phyloP scores from a whole-genome alignment of 2,888 invertebrate species.

The Odontocolon sp. region DNA sequence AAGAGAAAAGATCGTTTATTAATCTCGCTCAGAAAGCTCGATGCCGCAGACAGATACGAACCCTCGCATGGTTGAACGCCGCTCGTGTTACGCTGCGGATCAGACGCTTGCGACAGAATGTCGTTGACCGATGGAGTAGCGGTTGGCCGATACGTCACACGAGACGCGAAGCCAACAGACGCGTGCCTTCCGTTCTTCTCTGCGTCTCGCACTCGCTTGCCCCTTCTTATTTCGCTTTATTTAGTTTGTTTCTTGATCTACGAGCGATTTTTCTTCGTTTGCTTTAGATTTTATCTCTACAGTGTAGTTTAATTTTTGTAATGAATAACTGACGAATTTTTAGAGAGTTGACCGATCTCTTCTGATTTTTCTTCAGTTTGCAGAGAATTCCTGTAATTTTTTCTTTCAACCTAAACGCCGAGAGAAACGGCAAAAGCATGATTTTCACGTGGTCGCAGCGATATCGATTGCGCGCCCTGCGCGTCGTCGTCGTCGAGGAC shows the following conservation, averaged over 20 bases:
- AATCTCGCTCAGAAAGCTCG: too few species aligned
- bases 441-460: conserved; percentile 75
- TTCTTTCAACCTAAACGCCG: conserved; percentile 3
- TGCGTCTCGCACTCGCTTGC: conserved; percentile 38
- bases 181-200: conserved; percentile 55
- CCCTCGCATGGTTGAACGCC: conserved; percentile 48
- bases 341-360: too few species aligned
- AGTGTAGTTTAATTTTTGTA: conserved; percentile 48
- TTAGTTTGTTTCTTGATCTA: neutral
- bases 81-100: conserved; percentile 28
- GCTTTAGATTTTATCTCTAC: conserved; percentile 26
- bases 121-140: conserved; percentile 63
- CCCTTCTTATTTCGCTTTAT: conserved; percentile 1
- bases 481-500: conserved; percentile 56
- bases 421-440: conserved; percentile 65
- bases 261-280: conserved; percentile 20
- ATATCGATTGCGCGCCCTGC: conserved; percentile 71
- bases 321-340: conserved; percentile 12
- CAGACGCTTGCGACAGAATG: conserved; percentile 38
- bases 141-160: conserved; percentile 61
- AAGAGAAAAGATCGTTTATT: too few species aligned
- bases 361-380: too few species aligned
- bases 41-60: conserved; percentile 29
- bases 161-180: conserved; percentile 57
- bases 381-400: neutral